phyloP scores from a whole-genome alignment of 2,888 invertebrate genomes.

The Drosophila acutilabella region DNA sequence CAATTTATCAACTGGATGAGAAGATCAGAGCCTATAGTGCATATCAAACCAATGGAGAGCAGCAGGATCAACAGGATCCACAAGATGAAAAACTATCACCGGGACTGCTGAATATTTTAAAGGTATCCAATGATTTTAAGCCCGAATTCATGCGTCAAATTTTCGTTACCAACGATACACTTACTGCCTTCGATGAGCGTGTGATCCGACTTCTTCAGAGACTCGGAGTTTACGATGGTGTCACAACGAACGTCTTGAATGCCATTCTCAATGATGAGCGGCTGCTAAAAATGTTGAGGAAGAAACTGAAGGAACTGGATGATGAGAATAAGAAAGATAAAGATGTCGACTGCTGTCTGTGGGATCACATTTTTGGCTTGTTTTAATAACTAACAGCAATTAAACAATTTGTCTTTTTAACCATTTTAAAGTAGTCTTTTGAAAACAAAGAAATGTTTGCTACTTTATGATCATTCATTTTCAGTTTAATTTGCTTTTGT shows the following conservation, averaged over 20 bases:
- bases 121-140: not conserved
- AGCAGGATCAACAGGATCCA: not conserved
- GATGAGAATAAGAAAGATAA: slow-evolving; percentile 20
- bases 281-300: slow-evolving; percentile 41
- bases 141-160: slow-evolving; percentile 1
- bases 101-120: too few relatives aligned
- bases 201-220: slow-evolving; percentile 33
- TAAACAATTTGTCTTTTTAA: not conserved
- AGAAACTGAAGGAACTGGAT: slow-evolving; percentile 42
- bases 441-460: not conserved
- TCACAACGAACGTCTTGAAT: slow-evolving; percentile 37
- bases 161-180: not conserved
- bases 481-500: not conserved
- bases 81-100: not conserved
- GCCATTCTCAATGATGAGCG: slow-evolving; percentile 52
- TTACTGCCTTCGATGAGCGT: slow-evolving; percentile 25
- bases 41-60: slow-evolving; percentile 15
- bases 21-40: slow-evolving; percentile 45
- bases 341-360: slow-evolving; percentile 20
- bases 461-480: not conserved
- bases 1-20: slow-evolving; percentile 41
- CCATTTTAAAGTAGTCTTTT: not conserved
- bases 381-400: slow-evolving; percentile 18
- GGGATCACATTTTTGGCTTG: slow-evolving; percentile 51
- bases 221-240: slow-evolving; percentile 44